phyloP scores from a whole-genome alignment of 2,113 vertebrate genomes.

The Pterocles orientalis region DNA sequence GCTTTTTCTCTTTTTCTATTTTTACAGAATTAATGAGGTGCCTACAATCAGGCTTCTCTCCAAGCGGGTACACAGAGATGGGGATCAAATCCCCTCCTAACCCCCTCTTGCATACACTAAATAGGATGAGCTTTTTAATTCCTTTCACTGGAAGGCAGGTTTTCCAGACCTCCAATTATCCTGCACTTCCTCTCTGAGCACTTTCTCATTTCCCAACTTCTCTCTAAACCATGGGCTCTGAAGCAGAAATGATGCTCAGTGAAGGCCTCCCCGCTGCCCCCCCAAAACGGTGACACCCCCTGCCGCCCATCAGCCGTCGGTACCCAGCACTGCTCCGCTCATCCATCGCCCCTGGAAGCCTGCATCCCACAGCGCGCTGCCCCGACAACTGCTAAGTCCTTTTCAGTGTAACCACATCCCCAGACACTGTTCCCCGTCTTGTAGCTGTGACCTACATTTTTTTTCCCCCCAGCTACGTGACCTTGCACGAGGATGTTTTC shows the following conservation, averaged over 20 bases:
- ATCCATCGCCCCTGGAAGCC: not conserved
- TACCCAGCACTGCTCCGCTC: not conserved
- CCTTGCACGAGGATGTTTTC: conserved; percentile 24
- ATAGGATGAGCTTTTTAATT: conserved; percentile 1
- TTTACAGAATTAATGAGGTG: not conserved
- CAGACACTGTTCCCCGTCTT: not conserved
- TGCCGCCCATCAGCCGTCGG: not conserved
- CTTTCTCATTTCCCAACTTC: not conserved
- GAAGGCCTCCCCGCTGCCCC: not conserved
- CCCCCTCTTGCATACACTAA: not conserved
- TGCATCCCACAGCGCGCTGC: not conserved
- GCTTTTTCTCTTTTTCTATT: not conserved
- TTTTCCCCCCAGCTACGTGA: not conserved
- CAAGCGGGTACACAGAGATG: not conserved
- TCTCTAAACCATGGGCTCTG: not conserved
- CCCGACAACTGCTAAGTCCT: not conserved
- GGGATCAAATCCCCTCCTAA: not conserved
- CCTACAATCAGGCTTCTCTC: not conserved
- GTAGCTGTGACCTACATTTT: conserved; percentile 60
- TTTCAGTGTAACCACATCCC: conserved; percentile 36
- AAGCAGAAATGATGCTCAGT: not conserved
- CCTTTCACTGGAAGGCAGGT: conserved; percentile 39
- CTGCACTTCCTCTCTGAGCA: not conserved
- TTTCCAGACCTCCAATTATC: conserved; percentile 28
- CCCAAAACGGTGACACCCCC: not conserved